These are phyloP conservation scores for Bombus pyrosoma DNA, from an alignment of 1,140 invertebrate genomes.

Conservation along the genomic window DNA sequence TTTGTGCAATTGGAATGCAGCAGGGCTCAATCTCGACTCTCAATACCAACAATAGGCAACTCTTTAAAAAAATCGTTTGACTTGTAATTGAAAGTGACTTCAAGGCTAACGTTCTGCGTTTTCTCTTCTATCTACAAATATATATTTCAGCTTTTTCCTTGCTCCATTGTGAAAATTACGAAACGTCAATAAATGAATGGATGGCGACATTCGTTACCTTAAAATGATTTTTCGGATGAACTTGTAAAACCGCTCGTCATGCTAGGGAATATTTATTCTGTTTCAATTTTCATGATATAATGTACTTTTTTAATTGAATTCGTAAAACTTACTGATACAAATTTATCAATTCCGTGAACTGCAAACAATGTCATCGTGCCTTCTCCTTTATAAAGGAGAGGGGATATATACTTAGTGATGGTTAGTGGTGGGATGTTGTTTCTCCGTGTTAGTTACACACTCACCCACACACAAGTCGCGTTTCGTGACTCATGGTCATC, in stretches of 20 bases:
- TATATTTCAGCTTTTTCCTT: not conserved
- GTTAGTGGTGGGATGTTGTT: not conserved
- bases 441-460: not conserved
- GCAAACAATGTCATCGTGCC: not conserved
- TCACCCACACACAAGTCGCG: not conserved
- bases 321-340: too few species aligned
- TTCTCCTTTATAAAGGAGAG: not conserved
- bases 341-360: not conserved
- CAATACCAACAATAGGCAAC: constrained; percentile 12
- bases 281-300: not conserved
- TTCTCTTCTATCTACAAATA: not conserved
- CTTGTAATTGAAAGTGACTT: constrained; percentile 19
- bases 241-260: too few species aligned
- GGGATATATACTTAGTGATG: not conserved
- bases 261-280: not conserved
- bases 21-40: not conserved
- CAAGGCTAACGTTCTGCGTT: constrained; percentile 31
- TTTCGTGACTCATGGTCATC: too few species aligned
- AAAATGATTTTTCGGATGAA: not conserved
- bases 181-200: not conserved
- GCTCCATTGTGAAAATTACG: not conserved
- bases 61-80: not conserved
- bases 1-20: not conserved
- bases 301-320: not conserved
- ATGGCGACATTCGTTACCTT: not conserved